Percentiles rank a stretch among this genome's conserved stretches.
phyloP scores from a whole-genome alignment of 2,797 vertebrate species.

The Peromyscus aztecus region DNA sequence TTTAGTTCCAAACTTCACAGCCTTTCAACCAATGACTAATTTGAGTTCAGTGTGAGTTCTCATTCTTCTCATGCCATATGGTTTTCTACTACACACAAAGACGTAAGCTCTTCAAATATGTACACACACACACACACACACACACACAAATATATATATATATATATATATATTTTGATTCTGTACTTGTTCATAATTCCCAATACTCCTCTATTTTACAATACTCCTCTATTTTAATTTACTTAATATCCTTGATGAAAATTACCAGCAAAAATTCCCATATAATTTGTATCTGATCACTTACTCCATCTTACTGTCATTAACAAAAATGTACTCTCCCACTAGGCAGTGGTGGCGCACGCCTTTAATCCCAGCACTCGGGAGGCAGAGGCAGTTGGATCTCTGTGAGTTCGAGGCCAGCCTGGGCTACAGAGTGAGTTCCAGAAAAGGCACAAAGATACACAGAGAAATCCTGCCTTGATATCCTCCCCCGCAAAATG shows the following conservation, averaged over 20 bases:
- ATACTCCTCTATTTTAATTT: neutral
- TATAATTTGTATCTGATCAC: neutral
- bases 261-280: neutral
- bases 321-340: neutral
- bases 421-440: too few relatives aligned
- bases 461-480: too few relatives aligned
- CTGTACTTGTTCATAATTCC: neutral
- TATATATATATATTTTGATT: too few relatives aligned
- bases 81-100: neutral
- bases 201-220: neutral
- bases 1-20: neutral
- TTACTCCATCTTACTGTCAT: neutral
- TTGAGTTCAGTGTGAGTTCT: neutral
- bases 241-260: neutral
- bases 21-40: neutral
- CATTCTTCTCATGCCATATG: neutral
- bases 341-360: too few relatives aligned
- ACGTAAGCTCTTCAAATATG: neutral
- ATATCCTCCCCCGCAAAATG: too few relatives aligned
- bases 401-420: too few relatives aligned
- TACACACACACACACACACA: neutral
- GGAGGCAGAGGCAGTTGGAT: too few relatives aligned
- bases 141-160: too few relatives aligned
- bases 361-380: too few relatives aligned
- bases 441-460: too few relatives aligned